Evolutionary conservation across 2,113 vertebrate genomes (phyloP), one percentile per base, ranked within the genome.

Genomic region (Leptosomus discolor): DNA sequence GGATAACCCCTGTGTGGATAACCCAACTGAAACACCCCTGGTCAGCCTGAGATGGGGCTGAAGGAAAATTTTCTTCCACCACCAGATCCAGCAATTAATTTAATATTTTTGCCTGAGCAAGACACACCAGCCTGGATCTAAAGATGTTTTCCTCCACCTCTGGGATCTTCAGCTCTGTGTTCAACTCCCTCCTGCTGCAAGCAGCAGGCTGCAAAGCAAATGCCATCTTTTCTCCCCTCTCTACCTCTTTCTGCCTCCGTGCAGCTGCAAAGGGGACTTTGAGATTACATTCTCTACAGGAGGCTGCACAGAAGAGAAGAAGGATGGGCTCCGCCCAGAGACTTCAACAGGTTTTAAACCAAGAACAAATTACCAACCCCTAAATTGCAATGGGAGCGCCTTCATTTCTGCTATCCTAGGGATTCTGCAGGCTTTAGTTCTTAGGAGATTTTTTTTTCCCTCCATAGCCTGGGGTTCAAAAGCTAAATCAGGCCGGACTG

Each of bases 361-460:
- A 68, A 46, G 34, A 68, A 70, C 36, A 57, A 67, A 67, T 46
- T 30, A 51, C 11, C 34, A 43, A 23, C 4, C 12, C 15, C 43
- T 21, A 83, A 46, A 76, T 0, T 63, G 30, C 68, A 77, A 26
- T 0, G 0, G 13, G 11, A 88, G 9, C 4, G 2, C 69, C 64
- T 74, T 86, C 16, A 57, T 30, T 91, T 50, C 50, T 4, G 24
- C 45, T 37, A 45, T 51, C 54, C 34, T 21, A 34, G 32, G 36
- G 54, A 73, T 48, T 18, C 34, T 48, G n/a, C 8, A 11, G 34
- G 39, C 20, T 70, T 92, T 32, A 57, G 32, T 16, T 36, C 46
- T 75, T 32, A 24, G 61, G 1, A 78, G 12, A 11, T 29, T 48
- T 34, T 0, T 14, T 80, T 71, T 63, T 46, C 15, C 23, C 34